Percentiles rank a stretch among this genome's conserved stretches.
Conservation (phyloP, 1,140 invertebrate genomes). For the Formica exsecta region DNA sequence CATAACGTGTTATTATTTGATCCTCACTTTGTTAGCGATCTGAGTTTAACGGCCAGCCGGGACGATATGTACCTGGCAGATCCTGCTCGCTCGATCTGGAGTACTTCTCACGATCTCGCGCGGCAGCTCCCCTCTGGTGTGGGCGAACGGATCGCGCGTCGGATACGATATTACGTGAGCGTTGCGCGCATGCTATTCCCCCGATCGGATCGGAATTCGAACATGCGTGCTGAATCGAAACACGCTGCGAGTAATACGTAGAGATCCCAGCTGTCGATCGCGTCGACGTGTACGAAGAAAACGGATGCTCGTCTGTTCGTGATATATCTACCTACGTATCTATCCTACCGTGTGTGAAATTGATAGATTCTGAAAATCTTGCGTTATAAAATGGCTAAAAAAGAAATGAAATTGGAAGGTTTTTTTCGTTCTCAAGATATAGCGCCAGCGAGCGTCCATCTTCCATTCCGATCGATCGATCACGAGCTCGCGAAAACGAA, state of each 20-base stretch:
- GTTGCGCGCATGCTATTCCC: not conserved
- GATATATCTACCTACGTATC: not conserved
- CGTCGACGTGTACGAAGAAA: not conserved
- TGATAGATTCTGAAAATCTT: not conserved
- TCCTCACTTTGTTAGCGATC: slow-evolving; percentile 86
- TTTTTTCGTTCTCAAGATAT: not conserved
- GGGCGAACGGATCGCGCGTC: slow-evolving; percentile 16
- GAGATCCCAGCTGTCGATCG: slow-evolving; percentile 47
- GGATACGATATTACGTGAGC: slow-evolving; percentile 47
- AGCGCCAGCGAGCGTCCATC: not conserved
- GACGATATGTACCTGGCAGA: slow-evolving; percentile 75
- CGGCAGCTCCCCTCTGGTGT: slow-evolving; percentile 54
- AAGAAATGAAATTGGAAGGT: not conserved
- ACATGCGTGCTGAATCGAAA: slow-evolving; percentile 32
- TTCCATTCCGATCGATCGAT: not conserved
- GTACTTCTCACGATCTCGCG: slow-evolving; percentile 81
- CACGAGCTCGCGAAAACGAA: not conserved
- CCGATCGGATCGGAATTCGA: slow-evolving; percentile 23
- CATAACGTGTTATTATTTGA: slow-evolving; percentile 86
- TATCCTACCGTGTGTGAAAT: slow-evolving; percentile 21
- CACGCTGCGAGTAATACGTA: slow-evolving; percentile 18
- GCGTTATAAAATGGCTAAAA: not conserved
- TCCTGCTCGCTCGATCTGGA: slow-evolving; percentile 81
- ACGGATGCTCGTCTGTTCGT: not conserved
- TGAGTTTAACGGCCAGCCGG: slow-evolving; percentile 80